Evolutionary conservation across 2,797 vertebrate genomes (phyloP).

Genomic region (Rhynchonycteris naso): DNA sequence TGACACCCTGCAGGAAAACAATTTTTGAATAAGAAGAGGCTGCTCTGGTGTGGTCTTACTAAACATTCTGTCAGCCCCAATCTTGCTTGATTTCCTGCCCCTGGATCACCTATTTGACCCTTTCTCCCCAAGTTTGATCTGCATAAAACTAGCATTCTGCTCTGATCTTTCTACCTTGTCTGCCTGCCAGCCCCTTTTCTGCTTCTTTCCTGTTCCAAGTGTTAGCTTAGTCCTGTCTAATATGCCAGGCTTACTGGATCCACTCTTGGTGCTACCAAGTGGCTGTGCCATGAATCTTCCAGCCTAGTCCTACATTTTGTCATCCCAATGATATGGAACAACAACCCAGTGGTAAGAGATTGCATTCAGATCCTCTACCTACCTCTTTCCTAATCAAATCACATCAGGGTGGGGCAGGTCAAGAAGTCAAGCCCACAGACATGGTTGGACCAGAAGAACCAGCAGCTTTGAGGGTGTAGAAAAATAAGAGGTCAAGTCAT

Average conservation of each 20-base stretch:
- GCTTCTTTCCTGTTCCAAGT: not conserved
- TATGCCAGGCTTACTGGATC: not conserved
- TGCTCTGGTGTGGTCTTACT: not conserved
- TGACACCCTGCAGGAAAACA: not conserved
- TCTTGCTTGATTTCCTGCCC: not conserved
- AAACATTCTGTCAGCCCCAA: not conserved
- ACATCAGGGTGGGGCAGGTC: not conserved
- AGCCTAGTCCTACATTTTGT: rapidly evolving
- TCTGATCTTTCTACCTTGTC: not conserved
- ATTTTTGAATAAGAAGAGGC: not conserved
- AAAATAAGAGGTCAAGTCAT: not conserved
- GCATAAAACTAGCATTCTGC: not conserved
- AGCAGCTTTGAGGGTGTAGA: not conserved
- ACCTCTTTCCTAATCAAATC: not conserved
- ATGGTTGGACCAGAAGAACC: not conserved
- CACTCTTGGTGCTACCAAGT: not conserved
- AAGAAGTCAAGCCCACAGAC: not conserved
- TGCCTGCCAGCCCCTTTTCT: not conserved
- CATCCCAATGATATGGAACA: not conserved
- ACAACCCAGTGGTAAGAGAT: not conserved
- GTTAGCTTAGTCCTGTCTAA: not conserved
- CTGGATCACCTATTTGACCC: not conserved
- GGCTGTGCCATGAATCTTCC: not conserved
- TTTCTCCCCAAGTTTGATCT: not conserved
- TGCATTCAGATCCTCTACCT: not conserved